Conservation (phyloP, 1,140 invertebrate genomes). For the Bombus soroeensis region DNA sequence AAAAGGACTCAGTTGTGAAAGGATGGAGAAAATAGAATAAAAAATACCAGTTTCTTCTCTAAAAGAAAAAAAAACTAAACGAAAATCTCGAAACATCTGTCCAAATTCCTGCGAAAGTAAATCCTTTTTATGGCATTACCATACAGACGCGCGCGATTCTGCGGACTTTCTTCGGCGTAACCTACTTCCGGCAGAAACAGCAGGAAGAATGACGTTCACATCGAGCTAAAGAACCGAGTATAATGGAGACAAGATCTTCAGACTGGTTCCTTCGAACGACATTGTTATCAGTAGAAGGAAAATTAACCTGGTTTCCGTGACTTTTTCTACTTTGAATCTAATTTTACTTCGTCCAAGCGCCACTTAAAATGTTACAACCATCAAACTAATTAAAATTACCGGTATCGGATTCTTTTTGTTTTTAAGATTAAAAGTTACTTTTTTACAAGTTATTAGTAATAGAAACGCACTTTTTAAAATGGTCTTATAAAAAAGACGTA, state of each 20-base stretch:
- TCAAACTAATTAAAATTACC: neutral
- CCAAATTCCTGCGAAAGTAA: slow-evolving; percentile 41
- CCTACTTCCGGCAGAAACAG: slow-evolving; percentile 38
- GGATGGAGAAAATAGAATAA: no score
- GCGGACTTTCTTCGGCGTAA: slow-evolving; percentile 54
- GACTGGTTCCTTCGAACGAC: slow-evolving; percentile 52
- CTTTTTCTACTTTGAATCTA: slow-evolving; percentile 21
- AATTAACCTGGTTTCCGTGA: slow-evolving; percentile 42
- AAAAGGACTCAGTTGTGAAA: no score
- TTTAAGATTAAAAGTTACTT: neutral
- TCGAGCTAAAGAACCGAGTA: slow-evolving; percentile 33
- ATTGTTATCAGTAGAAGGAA: slow-evolving; percentile 59
- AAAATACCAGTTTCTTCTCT: no score
- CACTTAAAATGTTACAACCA: neutral
- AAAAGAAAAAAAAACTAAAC: neutral
- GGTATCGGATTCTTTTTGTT: neutral
- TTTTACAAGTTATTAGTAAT: no score
- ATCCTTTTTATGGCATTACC: slow-evolving; percentile 7
- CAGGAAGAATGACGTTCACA: slow-evolving; percentile 30
- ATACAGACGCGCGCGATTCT: neutral
- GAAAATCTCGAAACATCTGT: neutral
- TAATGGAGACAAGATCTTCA: slow-evolving; percentile 54
- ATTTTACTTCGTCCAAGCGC: neutral
- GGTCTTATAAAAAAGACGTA: no score
- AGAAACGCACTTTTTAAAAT: no score